Percentiles rank a stretch among this genome's conserved stretches.
Evolutionary conservation across 1,140 invertebrate genomes (phyloP).

Genomic region (Eumaeus atala): DNA sequence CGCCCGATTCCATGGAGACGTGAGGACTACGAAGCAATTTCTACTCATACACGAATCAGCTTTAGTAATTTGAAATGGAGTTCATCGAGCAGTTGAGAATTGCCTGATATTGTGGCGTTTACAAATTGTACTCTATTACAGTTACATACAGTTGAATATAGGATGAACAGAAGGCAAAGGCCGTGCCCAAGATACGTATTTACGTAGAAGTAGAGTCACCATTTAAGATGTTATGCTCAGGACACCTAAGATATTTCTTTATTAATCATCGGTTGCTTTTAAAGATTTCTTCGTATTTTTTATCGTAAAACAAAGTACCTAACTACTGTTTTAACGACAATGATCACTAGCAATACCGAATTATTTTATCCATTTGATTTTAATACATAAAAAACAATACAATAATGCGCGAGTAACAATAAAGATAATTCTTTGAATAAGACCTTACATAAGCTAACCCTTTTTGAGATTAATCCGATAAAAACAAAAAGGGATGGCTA

Average conservation of each 20-base stretch:
- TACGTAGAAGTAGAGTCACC: not conserved
- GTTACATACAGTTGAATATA: not conserved
- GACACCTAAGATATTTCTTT: not conserved
- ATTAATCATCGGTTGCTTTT: not conserved
- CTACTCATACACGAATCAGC: conserved; percentile 27
- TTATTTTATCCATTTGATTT: too few species aligned
- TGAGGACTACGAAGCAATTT: conserved; percentile 28
- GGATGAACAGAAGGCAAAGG: conserved; percentile 1
- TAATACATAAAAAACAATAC: too few species aligned
- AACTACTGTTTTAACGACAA: too few species aligned
- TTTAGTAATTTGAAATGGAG: conserved; percentile 31
- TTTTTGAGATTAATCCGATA: not conserved
- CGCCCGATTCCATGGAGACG: conserved; percentile 28
- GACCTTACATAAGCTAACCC: not conserved
- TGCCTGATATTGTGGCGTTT: conserved; percentile 3
- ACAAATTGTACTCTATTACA: conserved; percentile 14
- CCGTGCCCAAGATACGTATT: conserved; percentile 16
- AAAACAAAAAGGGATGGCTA: not conserved
- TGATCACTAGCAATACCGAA: too few species aligned
- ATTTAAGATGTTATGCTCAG: not conserved
- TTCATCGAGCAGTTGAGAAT: conserved; percentile 26
- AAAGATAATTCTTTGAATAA: not conserved
- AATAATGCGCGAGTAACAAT: too few species aligned
- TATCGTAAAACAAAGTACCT: too few species aligned
- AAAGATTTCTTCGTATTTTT: not conserved